These are phyloP conservation scores for Hapalemur alaotrensis DNA, from an alignment of 2,797 vertebrate species.

Conservation along the genomic window DNA sequence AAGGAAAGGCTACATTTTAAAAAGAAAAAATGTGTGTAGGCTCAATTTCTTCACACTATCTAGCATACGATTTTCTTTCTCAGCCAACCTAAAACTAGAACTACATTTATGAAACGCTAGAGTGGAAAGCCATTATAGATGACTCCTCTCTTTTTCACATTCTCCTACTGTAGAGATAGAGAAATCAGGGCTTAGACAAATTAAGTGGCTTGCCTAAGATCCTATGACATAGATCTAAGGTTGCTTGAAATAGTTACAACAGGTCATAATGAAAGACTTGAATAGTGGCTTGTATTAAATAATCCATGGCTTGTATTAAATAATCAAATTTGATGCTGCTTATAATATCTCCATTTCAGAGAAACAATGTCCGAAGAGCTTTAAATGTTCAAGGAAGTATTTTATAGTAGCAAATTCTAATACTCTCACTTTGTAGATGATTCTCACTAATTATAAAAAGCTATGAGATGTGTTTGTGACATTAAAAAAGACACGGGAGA, in stretches of 20 bases:
- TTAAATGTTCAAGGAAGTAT: neutral
- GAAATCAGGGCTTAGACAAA: neutral
- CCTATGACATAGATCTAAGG: neutral
- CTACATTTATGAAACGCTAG: neutral
- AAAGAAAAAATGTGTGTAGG: neutral
- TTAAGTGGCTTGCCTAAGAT: neutral
- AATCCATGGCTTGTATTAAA: neutral
- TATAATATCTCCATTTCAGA: neutral
- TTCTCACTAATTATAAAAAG: neutral
- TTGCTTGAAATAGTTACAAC: neutral
- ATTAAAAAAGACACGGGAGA: neutral
- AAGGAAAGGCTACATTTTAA: neutral
- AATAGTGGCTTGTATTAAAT: neutral
- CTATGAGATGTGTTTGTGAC: neutral
- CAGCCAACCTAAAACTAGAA: neutral
- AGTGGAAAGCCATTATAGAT: neutral
- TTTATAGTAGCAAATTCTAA: neutral
- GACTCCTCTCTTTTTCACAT: neutral
- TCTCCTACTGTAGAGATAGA: neutral
- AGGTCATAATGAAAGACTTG: neutral
- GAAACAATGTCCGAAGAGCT: neutral
- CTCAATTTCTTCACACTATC: neutral
- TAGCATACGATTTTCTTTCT: neutral
- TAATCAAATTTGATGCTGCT: neutral
- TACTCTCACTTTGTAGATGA: neutral